phyloP scores from a whole-genome alignment of 2,113 vertebrate species.

The Anolis sagrei region DNA sequence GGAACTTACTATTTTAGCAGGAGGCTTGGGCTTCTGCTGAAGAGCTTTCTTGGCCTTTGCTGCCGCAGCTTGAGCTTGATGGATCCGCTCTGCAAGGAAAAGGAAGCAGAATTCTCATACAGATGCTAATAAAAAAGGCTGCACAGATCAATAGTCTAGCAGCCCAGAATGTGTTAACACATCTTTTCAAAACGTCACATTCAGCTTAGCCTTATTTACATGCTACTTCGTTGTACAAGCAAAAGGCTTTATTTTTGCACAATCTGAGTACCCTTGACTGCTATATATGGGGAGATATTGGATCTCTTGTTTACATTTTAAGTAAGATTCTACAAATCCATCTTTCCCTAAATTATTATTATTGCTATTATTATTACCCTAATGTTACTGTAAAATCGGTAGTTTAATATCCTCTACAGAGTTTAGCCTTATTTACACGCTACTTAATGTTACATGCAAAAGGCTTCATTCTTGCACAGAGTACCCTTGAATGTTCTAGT shows the following conservation, averaged over 20 bases:
- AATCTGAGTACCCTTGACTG: neutral
- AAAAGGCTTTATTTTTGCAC: neutral
- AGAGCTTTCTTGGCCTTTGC: slow-evolving; percentile 96
- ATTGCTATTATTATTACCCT: too few species aligned
- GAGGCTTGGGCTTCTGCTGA: slow-evolving; percentile 96
- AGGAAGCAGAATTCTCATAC: slow-evolving; percentile 65
- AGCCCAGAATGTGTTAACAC: neutral
- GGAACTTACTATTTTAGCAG: slow-evolving; percentile 87
- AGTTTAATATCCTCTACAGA: too few species aligned
- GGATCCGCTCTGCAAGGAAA: slow-evolving; percentile 88
- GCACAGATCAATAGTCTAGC: neutral
- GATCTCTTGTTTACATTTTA: neutral
- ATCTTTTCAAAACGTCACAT: neutral
- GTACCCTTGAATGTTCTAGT: neutral
- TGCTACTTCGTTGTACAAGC: neutral
- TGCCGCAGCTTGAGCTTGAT: slow-evolving; percentile 96
- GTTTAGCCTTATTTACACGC: too few species aligned
- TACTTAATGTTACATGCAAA: neutral
- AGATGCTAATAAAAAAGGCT: slow-evolving; percentile 30
- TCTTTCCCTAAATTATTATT: too few species aligned
- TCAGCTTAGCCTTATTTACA: neutral
- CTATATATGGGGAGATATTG: neutral
- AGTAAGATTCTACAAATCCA: neutral
- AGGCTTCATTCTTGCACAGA: neutral
- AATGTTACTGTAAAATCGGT: neutral